Evolutionary conservation across 2,888 invertebrate genomes (phyloP), one percentile per base, ranked within the genome.

Genomic region (Archips crataeganus): DNA sequence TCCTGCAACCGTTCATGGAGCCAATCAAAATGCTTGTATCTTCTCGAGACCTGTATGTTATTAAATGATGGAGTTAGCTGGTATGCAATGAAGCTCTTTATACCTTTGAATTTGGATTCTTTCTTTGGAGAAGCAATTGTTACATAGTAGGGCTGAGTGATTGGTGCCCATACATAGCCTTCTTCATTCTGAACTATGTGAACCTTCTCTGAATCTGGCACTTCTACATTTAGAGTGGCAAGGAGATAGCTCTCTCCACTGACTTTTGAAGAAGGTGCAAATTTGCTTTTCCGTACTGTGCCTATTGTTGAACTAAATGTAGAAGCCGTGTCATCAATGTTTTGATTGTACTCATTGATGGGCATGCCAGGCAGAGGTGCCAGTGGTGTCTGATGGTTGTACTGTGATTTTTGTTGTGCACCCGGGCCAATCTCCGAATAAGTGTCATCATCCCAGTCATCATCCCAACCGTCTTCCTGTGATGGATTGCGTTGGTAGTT

Each of bases 1-100:
- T 98, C 98, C 82, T 97, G 97, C 77, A 99, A 94, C 80, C 99
- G 96, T 87, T 98, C 98, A 91, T 99, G 99, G 70, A 99, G 92
- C 99, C 99, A 99, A 95, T 99, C 99, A 91, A 99, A 99, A 90
- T 99, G 99, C 91, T 99, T 99, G 93, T 99, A 99, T 80, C 99
- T 96, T 78, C 99, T 96, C 51, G 98, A 98, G 42, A 98, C 99
- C 95, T 98, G 98, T 81, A 98, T 97, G 85, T 98, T 98, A 87
- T 98, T 98, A 87, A 98, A 98, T 91, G 98, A 98, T 3, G 99
- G 99, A 70, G 98, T 99, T 76, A 99, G 90, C 85, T 99, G 98
- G 93, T 99, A 99, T 63, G 99, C 99, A 82, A 99, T 99, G 85
- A 97, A 99, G 84, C 98, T 99, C 93, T 99, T 99, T 81, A 99